Base-by-base conservation (phyloP, 2,797 vertebrate species). In the Alfaro cultratus region DNA sequence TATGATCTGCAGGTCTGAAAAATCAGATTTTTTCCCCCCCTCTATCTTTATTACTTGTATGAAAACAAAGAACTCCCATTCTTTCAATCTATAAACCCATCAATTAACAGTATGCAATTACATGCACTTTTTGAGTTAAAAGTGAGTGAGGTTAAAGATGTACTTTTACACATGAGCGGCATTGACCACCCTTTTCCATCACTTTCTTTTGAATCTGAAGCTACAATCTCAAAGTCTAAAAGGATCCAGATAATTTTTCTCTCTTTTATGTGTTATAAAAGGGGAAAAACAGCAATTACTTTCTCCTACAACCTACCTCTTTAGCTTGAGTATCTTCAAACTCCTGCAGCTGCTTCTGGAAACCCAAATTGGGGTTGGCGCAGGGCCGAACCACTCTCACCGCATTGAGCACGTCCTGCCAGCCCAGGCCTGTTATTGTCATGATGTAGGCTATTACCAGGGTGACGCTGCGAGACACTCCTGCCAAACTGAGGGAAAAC, bases 361-460 rank as follows among this genome's bases (percentile, higher is more conserved):
- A 99, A 86, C 98, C 98, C 80, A 95, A 83, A 89, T 99, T 99
- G 23, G 98, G 98, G 41, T 97, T 97, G 51, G 98, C 98, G 43
- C 97, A 97, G 68, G 98, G 97, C n/a, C 97, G 96, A 0, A 92
- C 97, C 0, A 95, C 96, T 0, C 93, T 96, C 75, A 99, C 97
- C 0, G 96, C 96, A 1, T 95, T 95, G 77, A 99, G 91, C 0
- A 96, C 97, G 4, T 99, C 98, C 91, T 98, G 96, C 98, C 98
- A 99, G 73, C 98, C 97, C 43, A 99, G 95, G 55, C 97, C 94
- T 0, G 97, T 99, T 93, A 98, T 95, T 0, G 97, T 98, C 98
- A 99, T 99, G 91, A 99, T 95, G 90, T 99, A 99, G 7, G 98
- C 98, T 13, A 97, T 96, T 79, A 99, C 98, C 91, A 99, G 84